A percentile compares a stretch with the other conserved stretches of the same genome.
Evolutionary conservation across 2,113 vertebrate species (phyloP).

Genomic region (Coptodon rendalli): DNA sequence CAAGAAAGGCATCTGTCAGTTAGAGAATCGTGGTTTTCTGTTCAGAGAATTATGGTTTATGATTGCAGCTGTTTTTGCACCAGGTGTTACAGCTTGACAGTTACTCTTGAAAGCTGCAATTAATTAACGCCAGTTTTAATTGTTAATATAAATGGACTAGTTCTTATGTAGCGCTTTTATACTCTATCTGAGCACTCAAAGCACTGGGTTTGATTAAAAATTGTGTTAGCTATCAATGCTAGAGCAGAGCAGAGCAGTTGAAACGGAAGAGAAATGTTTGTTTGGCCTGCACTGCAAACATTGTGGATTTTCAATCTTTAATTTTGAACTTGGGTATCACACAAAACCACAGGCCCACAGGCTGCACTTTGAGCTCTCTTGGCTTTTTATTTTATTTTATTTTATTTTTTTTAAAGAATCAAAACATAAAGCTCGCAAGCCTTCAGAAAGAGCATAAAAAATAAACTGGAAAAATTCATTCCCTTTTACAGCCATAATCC

Average conservation of each 20-base stretch:
- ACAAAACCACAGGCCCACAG: background rate
- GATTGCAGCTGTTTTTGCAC: background rate
- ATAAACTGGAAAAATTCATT: background rate
- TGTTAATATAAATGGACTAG: background rate
- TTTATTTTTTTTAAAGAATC: rapidly evolving
- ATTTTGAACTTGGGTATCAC: background rate
- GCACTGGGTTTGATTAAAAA: background rate
- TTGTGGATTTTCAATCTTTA: background rate
- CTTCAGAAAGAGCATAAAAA: background rate
- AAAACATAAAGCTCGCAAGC: background rate
- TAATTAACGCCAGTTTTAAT: background rate
- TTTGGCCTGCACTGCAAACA: background rate
- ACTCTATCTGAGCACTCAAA: background rate
- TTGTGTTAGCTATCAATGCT: background rate
- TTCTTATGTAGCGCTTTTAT: background rate
- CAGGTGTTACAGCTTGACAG: background rate
- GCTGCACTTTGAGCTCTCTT: background rate
- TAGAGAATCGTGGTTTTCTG: background rate
- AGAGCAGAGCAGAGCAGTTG: background rate
- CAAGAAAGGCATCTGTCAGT: background rate
- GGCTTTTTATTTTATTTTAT: background rate
- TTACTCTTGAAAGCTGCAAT: background rate
- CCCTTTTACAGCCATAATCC: background rate
- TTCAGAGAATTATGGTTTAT: background rate
- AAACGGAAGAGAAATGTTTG: background rate